phyloP scores from a whole-genome alignment of 2,888 invertebrate species.

The Caenorhabditis zanzibari region DNA sequence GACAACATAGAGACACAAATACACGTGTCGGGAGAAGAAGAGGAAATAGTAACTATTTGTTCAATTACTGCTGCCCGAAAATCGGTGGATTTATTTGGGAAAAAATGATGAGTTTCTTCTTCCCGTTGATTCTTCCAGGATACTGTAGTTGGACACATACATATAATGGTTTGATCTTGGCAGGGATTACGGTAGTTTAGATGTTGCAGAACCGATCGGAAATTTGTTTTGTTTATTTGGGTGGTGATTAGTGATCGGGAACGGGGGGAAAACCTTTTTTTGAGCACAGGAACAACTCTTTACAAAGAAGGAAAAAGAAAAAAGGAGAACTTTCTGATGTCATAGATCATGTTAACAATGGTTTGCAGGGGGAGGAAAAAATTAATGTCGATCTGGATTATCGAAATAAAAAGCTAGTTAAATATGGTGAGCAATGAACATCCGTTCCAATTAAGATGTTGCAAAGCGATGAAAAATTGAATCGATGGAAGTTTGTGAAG shows the following conservation, averaged over 20 bases:
- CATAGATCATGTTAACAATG: constrained; percentile 19
- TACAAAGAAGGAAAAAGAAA: background rate
- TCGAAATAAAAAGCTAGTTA: constrained; percentile 23
- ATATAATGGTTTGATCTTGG: constrained; percentile 53
- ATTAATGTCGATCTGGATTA: background rate
- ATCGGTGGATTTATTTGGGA: constrained; percentile 13
- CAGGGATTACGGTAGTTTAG: constrained; percentile 25
- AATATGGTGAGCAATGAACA: background rate
- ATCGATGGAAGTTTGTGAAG: background rate
- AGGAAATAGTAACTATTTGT: constrained; percentile 27
- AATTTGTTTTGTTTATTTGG: constrained; percentile 7
- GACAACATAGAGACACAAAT: constrained; percentile 38
- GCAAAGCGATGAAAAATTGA: background rate
- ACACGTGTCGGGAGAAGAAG: constrained; percentile 42
- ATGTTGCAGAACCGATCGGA: constrained; percentile 1
- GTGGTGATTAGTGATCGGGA: constrained; percentile 31
- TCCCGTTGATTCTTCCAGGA: constrained; percentile 6
- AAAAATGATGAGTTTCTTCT: background rate
- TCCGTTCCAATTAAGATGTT: constrained; percentile 21
- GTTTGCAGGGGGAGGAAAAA: constrained; percentile 8
- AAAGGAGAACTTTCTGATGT: constrained; percentile 28
- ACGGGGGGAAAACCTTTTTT: background rate
- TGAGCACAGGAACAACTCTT: constrained; percentile 20
- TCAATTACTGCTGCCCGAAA: constrained; percentile 28
- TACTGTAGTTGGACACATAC: constrained; percentile 39